These are phyloP conservation scores for Mamestra brassicae DNA, from an alignment of 2,888 invertebrate species.

Conservation along the genomic window DNA sequence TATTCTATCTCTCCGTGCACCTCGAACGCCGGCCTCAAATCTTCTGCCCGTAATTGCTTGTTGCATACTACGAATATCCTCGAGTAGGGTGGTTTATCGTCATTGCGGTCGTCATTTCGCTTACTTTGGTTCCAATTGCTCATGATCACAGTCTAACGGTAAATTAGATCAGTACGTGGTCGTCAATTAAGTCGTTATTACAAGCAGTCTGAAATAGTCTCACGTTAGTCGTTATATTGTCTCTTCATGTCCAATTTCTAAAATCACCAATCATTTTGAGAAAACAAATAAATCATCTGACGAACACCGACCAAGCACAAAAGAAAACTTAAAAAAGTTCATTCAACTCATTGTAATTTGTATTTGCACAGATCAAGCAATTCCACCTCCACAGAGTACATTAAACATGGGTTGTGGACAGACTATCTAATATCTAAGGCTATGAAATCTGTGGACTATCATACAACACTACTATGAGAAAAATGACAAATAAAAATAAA, in stretches of 20 bases:
- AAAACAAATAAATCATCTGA: conserved; percentile 34
- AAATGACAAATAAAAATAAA: conserved; percentile 18
- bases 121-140: conserved; percentile 64
- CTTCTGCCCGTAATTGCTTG: conserved; percentile 93
- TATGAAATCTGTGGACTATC: no score
- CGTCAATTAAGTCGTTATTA: conserved; percentile 61
- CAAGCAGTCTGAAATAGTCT: conserved; percentile 59
- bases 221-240: conserved; percentile 60
- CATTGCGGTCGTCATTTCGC: conserved; percentile 79
- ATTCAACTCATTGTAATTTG: conserved; percentile 53
- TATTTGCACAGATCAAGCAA: conserved; percentile 19
- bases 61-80: conserved; percentile 97
- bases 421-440: no score
- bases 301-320: conserved; percentile 48
- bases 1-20: conserved; percentile 96
- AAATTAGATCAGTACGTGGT: conserved; percentile 62
- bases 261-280: conserved; percentile 44
- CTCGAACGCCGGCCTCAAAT: conserved; percentile 94
- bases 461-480: neutral
- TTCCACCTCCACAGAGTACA: neutral
- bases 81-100: conserved; percentile 95
- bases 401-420: no score
- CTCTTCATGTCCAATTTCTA: conserved; percentile 54
- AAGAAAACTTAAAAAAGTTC: conserved; percentile 62
- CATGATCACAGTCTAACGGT: conserved; percentile 66